Evolutionary conservation across 2,888 invertebrate species (phyloP).

Genomic region (Cantharis rustica): DNA sequence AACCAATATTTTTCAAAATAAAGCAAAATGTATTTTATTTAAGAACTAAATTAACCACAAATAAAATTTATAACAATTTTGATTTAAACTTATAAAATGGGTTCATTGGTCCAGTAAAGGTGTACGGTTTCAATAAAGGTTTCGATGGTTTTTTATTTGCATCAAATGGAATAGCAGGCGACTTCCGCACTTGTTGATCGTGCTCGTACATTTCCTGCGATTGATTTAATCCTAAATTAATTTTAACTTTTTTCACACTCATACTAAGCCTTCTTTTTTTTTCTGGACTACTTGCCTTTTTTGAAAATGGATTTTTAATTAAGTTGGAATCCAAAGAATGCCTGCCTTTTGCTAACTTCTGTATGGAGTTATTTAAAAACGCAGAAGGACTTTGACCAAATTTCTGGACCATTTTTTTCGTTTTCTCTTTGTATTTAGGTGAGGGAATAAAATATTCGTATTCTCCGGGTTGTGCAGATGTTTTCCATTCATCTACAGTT

Average conservation of each 20-base stretch:
- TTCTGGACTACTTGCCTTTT: conserved; percentile 27
- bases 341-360: conserved; percentile 26
- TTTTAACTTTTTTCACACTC: conserved; percentile 72
- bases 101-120: conserved; percentile 72
- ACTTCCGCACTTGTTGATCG: conserved; percentile 68
- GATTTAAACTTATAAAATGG: conserved; percentile 72
- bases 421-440: conserved; percentile 39
- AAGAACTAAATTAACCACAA: background rate
- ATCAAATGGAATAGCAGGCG: conserved; percentile 78
- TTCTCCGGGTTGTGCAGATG: conserved; percentile 56
- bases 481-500: conserved; percentile 52
- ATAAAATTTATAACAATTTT: conserved; percentile 33
- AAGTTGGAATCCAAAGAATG: conserved; percentile 38
- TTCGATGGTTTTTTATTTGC: conserved; percentile 69
- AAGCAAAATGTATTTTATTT: background rate
- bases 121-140: conserved; percentile 71
- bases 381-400: conserved; percentile 17
- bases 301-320: conserved; percentile 41
- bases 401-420: conserved; percentile 29
- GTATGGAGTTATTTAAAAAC: conserved; percentile 13
- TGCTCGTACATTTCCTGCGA: conserved; percentile 77
- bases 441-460: conserved; percentile 48
- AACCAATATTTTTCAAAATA: background rate
- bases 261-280: background rate
- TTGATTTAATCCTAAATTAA: conserved; percentile 70